phyloP scores from a whole-genome alignment of 2,797 vertebrate species.

The Channallabes apus region DNA sequence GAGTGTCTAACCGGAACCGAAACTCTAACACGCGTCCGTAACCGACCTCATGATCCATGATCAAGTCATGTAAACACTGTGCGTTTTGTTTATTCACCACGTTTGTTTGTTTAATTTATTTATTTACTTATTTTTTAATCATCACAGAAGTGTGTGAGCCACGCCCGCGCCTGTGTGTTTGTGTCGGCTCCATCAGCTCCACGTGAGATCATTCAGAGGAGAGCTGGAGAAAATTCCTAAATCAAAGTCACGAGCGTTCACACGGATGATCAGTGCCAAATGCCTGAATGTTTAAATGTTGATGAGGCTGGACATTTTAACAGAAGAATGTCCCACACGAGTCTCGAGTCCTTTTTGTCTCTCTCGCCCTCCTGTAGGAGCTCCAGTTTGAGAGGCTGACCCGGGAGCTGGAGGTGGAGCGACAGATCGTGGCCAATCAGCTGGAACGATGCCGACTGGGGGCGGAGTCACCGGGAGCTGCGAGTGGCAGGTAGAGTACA shows the following conservation, averaged over 20 bases:
- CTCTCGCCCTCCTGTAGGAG: constrained; percentile 58
- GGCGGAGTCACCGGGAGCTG: constrained; percentile 92
- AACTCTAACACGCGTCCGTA: not conserved
- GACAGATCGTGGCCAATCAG: constrained; percentile 88
- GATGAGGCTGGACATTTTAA: not conserved
- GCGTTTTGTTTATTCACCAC: not conserved
- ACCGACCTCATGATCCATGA: no score
- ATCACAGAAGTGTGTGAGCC: not conserved
- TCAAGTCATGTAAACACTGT: not conserved
- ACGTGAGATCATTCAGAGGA: not conserved
- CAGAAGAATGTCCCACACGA: not conserved
- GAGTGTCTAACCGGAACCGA: no score
- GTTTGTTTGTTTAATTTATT: no score
- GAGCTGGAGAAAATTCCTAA: not conserved
- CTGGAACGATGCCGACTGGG: constrained; percentile 98
- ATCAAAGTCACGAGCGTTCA: no score
- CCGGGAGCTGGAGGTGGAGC: constrained; percentile 98
- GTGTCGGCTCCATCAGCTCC: not conserved
- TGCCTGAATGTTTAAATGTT: no score
- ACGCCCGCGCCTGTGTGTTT: not conserved
- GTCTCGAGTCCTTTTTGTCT: not conserved
- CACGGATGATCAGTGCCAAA: no score
- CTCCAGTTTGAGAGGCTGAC: constrained; percentile 99
- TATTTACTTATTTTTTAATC: not conserved
- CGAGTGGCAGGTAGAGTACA: constrained; percentile 92